Conservation (phyloP, 2,888 invertebrate genomes). For the Rhogogaster chlorosoma region DNA sequence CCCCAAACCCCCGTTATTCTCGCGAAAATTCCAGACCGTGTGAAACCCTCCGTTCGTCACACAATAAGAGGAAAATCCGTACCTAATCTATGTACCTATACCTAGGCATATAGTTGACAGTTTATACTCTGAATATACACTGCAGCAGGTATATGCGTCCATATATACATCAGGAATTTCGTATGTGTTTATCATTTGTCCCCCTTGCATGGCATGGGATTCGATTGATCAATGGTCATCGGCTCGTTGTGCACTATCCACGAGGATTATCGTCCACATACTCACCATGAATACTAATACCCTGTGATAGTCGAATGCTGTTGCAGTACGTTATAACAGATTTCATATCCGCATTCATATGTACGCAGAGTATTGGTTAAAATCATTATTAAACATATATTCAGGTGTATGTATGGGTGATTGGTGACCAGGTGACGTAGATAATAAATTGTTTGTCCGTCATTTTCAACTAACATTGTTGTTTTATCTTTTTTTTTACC, state of each 20-base stretch:
- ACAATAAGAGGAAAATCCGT: conserved; percentile 61
- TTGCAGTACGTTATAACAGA: neutral
- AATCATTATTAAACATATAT: neutral
- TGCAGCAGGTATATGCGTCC: neutral
- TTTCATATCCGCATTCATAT: neutral
- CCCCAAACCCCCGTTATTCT: neutral
- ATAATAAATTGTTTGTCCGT: too few relatives aligned
- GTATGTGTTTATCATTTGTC: conserved; percentile 22
- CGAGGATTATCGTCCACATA: conserved; percentile 33
- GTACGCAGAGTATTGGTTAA: neutral
- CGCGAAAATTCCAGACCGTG: neutral
- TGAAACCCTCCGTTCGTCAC: conserved; percentile 56
- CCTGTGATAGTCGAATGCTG: neutral
- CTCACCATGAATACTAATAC: conserved; percentile 34
- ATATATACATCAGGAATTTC: neutral
- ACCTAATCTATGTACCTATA: neutral
- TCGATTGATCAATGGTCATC: conserved; percentile 41
- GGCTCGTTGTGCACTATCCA: conserved; percentile 30
- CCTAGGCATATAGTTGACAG: neutral
- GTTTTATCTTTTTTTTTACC: too few relatives aligned
- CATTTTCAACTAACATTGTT: too few relatives aligned
- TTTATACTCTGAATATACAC: neutral
- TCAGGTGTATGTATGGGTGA: neutral
- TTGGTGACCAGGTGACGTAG: too few relatives aligned
- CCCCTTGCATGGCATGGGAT: neutral